Evolutionary conservation across 2,888 invertebrate species (phyloP).

Genomic region (Flexamia atlantica): DNA sequence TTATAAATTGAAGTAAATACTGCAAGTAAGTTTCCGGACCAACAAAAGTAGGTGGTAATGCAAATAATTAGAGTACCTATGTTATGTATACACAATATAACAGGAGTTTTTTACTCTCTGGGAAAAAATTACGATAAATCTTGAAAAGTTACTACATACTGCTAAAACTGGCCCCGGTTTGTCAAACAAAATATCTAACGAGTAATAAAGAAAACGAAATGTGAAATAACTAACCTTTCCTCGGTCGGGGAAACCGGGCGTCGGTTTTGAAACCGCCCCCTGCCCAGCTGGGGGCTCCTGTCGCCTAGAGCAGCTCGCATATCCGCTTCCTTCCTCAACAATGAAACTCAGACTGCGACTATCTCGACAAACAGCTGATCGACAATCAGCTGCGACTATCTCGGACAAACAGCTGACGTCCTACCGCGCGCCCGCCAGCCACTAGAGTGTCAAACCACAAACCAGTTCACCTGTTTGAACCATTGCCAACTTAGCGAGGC

Average conservation of each 20-base stretch:
- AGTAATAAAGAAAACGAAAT: no score
- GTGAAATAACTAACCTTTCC: conserved; percentile 33
- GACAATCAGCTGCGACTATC: conserved; percentile 7
- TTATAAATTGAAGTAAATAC: no score
- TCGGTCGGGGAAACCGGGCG: conserved; percentile 21
- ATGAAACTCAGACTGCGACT: conserved; percentile 4
- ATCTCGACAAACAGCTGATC: conserved; percentile 26
- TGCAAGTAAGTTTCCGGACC: no score
- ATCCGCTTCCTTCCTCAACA: not conserved
- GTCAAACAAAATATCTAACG: no score
- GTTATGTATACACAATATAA: no score
- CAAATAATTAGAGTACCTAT: no score
- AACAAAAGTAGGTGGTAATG: no score
- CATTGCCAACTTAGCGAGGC: conserved; percentile 20
- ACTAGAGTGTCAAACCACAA: conserved; percentile 10
- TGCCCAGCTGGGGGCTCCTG: not conserved
- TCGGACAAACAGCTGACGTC: not conserved
- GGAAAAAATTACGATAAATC: no score
- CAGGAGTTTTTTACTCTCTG: no score
- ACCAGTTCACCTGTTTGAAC: conserved; percentile 39
- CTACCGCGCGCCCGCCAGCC: not conserved
- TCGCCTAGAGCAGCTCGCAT: conserved; percentile 38
- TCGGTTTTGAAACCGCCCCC: conserved; percentile 26
- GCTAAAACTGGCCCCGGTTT: no score
- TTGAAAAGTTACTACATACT: no score